Evolutionary conservation across 1,140 invertebrate genomes (phyloP), one percentile per base, ranked within the genome.

Genomic region (Diorhabda carinulata): DNA sequence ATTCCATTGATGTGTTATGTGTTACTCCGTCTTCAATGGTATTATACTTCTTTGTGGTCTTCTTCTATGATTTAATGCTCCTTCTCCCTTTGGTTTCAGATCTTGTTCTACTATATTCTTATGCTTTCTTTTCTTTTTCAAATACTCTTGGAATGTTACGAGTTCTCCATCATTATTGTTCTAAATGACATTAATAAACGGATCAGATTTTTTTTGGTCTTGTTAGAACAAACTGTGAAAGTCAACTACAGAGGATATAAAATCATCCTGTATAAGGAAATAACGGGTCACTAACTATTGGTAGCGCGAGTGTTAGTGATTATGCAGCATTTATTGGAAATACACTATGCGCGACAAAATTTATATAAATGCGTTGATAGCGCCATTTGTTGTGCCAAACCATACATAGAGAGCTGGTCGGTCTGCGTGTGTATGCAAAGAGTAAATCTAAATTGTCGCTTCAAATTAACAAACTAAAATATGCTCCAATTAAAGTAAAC

Each of bases 401-500:
- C 57, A 56, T 67, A 61, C n/a, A 52, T 52, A 52, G 6, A 5
- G 6, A 52, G 6, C 47, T n/a, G 47, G n/a, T 8, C 47, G 47
- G 47, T 6, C 47, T 52, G 43, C 10, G 64, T 56, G 56, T 41
- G 41, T 65, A 43, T 65, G 52, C 65, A 68, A 68, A 68, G 67
- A 68, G 67, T 63, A 61, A 68, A 68, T 68, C 61, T 60, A 68
- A 68, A 68, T 62, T 57, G 67, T 68, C 60, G 45, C 59, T 45
- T 63, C 64, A 60, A 57, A 66, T 68, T 71, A 71, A 68, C 64
- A 66, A 69, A 70, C 71, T 75, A 73, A 76, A 74, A 74, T 76
- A 75, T 70, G 67, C 65, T 47, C 68, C 73, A 75, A 76, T 76
- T 76, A 76, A 76, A 76, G 70, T 73, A 73, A 76, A 76, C 72